Base-by-base conservation (phyloP, 2,888 invertebrate genomes). In the Drosophila gaucha region DNA sequence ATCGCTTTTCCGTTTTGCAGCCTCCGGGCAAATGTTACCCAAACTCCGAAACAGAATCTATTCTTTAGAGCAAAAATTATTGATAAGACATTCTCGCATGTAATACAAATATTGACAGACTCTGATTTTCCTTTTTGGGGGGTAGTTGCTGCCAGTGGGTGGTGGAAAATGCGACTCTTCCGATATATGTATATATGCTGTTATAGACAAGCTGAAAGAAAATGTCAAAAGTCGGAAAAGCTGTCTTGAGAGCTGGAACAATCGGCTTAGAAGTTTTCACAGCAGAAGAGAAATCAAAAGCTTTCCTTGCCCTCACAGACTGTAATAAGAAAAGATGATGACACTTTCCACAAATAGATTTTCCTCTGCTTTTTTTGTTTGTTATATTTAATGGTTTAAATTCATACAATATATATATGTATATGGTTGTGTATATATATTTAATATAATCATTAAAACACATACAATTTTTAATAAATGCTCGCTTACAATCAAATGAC, bases 381-480 rank as follows among this genome's bases (percentile, higher is more conserved):
- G 57, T 63, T 76, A 77, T 78, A 76, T 79, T 79, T 80, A 77
- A 79, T 77, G 68, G 66, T 75, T 80, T 75, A 71, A 70, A 67
- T 76, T 72, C 80, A 79, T 76, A 78, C 78, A 78, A 84, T 72
- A 67, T 68, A 67, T 77, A 78, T 76, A 78, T 73, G 66, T 74
- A 78, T 71, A 56, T 62, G 66, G 58, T 75, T 74, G 67, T 74
- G 67, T 65, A 60, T 74, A 75, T 87, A 86, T 85, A 85, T 74
- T 80, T 62, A 86, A 80, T 80, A 80, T 80, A 80, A 86, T 86
- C 87, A 86, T 90, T 80, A 88, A 90, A 88, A 89, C 89, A 89
- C 88, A 88, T 87, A 86, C 80, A 86, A 84, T 66, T 78, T 75
- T 85, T 85, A 86, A 85, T 85, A 85, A 88, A 88, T 85, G 88